A percentile compares a stretch with the other conserved stretches of the same genome.
Evolutionary conservation across 2,113 vertebrate species (phyloP).

Genomic region (Xiphophorus couchianus): DNA sequence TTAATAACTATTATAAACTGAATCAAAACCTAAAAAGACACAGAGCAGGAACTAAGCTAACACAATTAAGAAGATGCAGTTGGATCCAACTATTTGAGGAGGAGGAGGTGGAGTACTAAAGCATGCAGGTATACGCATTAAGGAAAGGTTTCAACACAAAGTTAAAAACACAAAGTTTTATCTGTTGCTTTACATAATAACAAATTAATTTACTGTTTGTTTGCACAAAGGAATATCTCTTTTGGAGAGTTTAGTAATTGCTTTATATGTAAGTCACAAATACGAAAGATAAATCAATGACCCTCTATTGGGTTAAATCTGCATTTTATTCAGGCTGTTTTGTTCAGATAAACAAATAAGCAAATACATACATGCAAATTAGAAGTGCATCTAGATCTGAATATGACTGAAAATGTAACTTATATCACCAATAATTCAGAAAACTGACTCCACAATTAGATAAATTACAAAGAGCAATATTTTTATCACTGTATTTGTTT

Average conservation of each 20-base stretch:
- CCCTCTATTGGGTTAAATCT: not conserved
- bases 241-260: not conserved
- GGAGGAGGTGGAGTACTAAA: too few species aligned
- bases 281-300: not conserved
- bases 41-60: too few species aligned
- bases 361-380: not conserved
- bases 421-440: too few species aligned
- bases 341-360: not conserved
- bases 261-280: not conserved
- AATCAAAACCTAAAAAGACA: too few species aligned
- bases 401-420: too few species aligned
- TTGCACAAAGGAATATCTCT: constrained; percentile 22
- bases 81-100: too few species aligned
- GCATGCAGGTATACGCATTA: constrained; percentile 13
- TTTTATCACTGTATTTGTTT: too few species aligned
- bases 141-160: not conserved
- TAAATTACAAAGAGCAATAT: too few species aligned
- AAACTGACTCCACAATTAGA: too few species aligned
- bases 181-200: too few species aligned
- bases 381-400: not conserved
- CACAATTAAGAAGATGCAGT: too few species aligned
- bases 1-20: too few species aligned
- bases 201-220: not conserved
- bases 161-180: not conserved
- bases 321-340: accelerated